Conservation (phyloP, 2,797 vertebrate genomes). For the Poeciliopsis presidionis region DNA sequence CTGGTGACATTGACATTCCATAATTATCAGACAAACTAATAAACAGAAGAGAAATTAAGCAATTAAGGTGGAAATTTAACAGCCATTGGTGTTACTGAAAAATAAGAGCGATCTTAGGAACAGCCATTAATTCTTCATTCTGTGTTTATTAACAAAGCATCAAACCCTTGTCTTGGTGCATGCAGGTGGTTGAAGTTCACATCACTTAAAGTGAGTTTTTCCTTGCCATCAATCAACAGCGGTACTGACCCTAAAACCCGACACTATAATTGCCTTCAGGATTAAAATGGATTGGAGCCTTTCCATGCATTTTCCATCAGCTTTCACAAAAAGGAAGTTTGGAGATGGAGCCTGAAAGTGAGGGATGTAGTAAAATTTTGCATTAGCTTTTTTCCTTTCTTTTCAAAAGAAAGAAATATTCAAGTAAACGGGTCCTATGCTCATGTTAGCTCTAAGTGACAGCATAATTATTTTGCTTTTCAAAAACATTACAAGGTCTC, state of each 20-base stretch:
- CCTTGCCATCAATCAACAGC: constrained; percentile 80
- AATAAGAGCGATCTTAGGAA: constrained; percentile 47
- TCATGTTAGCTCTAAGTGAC: constrained; percentile 23
- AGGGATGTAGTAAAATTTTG: constrained; percentile 44
- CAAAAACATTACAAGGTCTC: constrained; percentile 9
- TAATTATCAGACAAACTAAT: constrained; percentile 20
- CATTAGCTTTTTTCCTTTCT: constrained; percentile 38
- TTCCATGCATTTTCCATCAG: constrained; percentile 79
- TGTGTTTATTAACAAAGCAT: constrained; percentile 69
- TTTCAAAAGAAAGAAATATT: constrained; percentile 43
- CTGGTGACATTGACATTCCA: constrained; percentile 15
- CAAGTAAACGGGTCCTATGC: constrained; percentile 27
- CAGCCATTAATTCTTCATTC: constrained; percentile 66
- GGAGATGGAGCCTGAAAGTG: constrained; percentile 60
- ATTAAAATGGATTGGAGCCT: constrained; percentile 83
- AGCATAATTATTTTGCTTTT: background rate
- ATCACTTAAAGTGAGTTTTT: constrained; percentile 77
- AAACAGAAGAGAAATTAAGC: constrained; percentile 63
- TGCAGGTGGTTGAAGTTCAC: constrained; percentile 76
- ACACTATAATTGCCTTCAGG: constrained; percentile 81
- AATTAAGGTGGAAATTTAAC: constrained; percentile 61
- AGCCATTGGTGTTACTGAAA: constrained; percentile 63
- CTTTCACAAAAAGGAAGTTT: constrained; percentile 68
- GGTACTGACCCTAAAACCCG: constrained; percentile 82
- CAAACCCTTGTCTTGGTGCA: constrained; percentile 58